phyloP scores from a whole-genome alignment of 2,113 vertebrate species.

The Pedionomus torquatus region DNA sequence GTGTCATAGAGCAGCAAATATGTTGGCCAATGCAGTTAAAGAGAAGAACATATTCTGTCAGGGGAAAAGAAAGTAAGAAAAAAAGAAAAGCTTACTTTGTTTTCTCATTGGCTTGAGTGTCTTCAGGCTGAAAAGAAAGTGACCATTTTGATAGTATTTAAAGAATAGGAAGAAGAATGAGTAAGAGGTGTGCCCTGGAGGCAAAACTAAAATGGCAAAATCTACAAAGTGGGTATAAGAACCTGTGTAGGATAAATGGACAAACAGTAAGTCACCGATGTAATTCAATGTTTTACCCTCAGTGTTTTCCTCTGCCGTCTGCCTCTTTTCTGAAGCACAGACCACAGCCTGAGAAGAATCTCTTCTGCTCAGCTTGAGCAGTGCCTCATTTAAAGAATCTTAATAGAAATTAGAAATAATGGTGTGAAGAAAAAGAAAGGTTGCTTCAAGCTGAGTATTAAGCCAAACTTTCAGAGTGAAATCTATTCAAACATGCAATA shows the following conservation, averaged over 20 bases:
- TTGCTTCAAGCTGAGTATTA: not conserved
- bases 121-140: not conserved
- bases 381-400: not conserved
- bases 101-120: not conserved
- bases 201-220: not conserved
- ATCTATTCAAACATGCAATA: not conserved
- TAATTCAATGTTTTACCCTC: not conserved
- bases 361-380: not conserved
- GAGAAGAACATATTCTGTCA: not conserved
- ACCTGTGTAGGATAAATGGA: not conserved
- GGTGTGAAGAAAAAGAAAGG: not conserved
- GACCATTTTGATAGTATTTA: not conserved
- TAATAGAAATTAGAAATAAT: not conserved
- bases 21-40: not conserved
- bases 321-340: not conserved
- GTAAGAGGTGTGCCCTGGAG: not conserved
- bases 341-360: not conserved
- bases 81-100: not conserved
- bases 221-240: not conserved
- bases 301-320: not conserved
- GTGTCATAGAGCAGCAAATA: not conserved
- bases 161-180: not conserved
- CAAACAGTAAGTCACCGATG: not conserved
- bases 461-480: not conserved
- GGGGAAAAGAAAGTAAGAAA: rapidly evolving